A percentile compares a stretch with the other conserved stretches of the same genome.
Conservation (phyloP, 2,797 vertebrate species). For the Mionectes olivaceus region DNA sequence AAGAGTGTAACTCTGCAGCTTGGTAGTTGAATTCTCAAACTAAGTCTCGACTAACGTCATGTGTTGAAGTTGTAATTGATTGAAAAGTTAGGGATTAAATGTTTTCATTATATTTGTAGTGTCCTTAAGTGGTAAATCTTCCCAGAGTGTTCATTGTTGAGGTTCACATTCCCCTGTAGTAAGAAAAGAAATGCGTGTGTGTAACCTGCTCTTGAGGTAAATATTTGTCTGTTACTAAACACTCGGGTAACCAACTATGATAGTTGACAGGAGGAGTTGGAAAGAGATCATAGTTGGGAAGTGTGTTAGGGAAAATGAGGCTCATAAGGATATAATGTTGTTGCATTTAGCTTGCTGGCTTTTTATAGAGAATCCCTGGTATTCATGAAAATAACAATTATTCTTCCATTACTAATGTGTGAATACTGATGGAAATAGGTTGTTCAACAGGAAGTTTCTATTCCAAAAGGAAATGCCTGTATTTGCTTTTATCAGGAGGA, state of each 20-base stretch:
- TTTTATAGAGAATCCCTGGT: neutral
- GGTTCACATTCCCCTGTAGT: neutral
- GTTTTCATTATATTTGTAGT: rapidly evolving
- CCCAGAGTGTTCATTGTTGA: neutral
- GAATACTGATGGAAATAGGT: neutral
- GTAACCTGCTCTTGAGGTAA: neutral
- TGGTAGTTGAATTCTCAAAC: neutral
- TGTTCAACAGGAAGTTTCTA: neutral
- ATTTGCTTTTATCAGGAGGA: neutral
- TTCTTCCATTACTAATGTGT: neutral
- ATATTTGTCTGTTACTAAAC: neutral
- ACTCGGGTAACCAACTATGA: neutral
- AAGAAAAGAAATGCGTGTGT: neutral
- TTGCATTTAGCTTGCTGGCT: neutral
- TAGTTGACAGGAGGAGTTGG: neutral
- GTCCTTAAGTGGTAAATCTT: neutral
- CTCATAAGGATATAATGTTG: neutral
- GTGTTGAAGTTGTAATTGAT: neutral
- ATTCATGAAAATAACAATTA: neutral
- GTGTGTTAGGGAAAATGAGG: neutral
- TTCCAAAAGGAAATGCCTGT: neutral
- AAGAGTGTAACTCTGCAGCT: neutral
- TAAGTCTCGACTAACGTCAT: neutral
- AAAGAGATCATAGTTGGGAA: neutral
- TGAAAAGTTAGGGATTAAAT: neutral